Evolutionary conservation across 2,888 invertebrate genomes (phyloP).

Genomic region (Ariolimax columbianus): DNA sequence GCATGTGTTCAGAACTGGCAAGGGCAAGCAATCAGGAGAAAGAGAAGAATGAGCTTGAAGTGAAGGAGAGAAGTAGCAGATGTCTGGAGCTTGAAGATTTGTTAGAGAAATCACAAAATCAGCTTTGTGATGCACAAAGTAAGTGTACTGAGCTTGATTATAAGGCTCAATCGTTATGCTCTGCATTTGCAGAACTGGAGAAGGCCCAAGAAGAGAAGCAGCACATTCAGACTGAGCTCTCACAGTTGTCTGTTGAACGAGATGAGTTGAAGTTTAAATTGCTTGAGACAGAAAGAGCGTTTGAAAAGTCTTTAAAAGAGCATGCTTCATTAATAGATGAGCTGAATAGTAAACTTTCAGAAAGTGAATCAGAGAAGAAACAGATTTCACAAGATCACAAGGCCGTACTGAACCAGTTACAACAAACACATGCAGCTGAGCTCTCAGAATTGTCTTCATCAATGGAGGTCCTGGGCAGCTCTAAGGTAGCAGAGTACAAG

Average conservation of each 20-base stretch:
- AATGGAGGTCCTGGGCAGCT: constrained; percentile 65
- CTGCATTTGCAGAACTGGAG: constrained; percentile 8
- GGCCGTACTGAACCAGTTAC: constrained; percentile 43
- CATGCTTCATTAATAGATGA: constrained; percentile 2
- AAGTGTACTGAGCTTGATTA: constrained; percentile 33
- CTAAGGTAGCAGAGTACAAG: constrained; percentile 73
- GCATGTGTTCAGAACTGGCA: constrained; percentile 3
- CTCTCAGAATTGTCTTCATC: constrained; percentile 57
- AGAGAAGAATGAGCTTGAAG: constrained; percentile 35
- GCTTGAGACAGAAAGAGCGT: constrained; percentile 9
- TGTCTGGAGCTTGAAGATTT: constrained; percentile 12
- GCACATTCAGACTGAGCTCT: background rate
- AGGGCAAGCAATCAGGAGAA: background rate
- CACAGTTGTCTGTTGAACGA: background rate
- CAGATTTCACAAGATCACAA: constrained; percentile 52
- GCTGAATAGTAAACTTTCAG: constrained; percentile 31
- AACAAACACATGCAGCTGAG: constrained; percentile 56
- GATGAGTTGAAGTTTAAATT: constrained; percentile 28
- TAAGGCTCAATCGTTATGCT: constrained; percentile 20
- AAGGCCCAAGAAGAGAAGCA: constrained; percentile 11
- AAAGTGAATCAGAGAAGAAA: constrained; percentile 48
- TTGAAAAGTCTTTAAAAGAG: constrained; percentile 8
- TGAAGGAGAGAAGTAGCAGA: constrained; percentile 29
- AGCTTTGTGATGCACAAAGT: constrained; percentile 37
- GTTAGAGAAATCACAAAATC: constrained; percentile 43